Evolutionary conservation across 2,113 vertebrate species (phyloP), one percentile per base, ranked within the genome.

Genomic region (Pelvicachromis taeniatus): DNA sequence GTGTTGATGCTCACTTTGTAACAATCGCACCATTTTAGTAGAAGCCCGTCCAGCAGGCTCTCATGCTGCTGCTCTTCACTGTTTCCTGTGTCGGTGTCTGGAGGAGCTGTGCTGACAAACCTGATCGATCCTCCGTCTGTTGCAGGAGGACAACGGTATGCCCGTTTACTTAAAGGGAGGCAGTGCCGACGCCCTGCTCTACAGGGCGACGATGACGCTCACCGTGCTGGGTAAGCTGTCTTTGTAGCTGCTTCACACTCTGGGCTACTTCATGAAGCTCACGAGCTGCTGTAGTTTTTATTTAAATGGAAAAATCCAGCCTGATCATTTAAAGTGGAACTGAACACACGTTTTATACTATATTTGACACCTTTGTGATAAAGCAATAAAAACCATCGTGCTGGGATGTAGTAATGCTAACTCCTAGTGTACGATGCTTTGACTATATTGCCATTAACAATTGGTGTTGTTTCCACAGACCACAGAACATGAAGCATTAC

Each of bases 141-240:
- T 83, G 55, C 93, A 99, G 98, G 97, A 97, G 87, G 97, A 99
- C 83, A 97, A 99, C 93, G 98, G 96, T 17, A 40, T 98, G 16
- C 98, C 98, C 1, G 91, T 99, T 45, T 91, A 99, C 86, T 91
- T 99, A 3, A 99, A 99, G 87, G 98, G 97, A 31, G 98, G 98
- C 3, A 0, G 42, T 5, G 19, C 10, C 2, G 98, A 99, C 87
- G 77, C 91, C 11, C 2, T 99, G 35, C 92, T 99, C 54, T 99
- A 99, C 89, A 96, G 94, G 77, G 2, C 92, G 4, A 99, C 98
- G 2, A 95, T 97, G 95, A 7, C 58, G 3, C 90, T 99, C 23
- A 77, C 96, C 0, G 2, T 97, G 77, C 4, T 96, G 68, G 98
- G 98, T 99, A 95, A 97, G 21, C 17, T 13, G 5, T 9, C 8